Evolutionary conservation across 1,140 invertebrate species (phyloP), one percentile per base, ranked within the genome.

Genomic region (Colletes gigas): DNA sequence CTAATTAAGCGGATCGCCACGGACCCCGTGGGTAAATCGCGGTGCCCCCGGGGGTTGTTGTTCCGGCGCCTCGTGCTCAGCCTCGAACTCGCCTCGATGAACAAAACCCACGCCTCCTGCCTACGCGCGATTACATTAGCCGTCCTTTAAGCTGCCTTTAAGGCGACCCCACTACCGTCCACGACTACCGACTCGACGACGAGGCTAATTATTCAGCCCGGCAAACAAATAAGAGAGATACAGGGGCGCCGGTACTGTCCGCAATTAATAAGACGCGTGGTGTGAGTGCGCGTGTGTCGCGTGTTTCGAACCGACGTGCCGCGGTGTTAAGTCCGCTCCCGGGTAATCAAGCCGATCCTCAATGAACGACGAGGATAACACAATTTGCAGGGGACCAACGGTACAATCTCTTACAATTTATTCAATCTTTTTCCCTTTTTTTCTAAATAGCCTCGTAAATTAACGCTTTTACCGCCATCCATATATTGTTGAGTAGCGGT

Each of bases 1-100:
- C 76, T 91, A 90, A 91, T 91, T 91, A 91, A 88, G 69, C 85
- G 74, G 79, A 82, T 82, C 89, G 74, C 83, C 83, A 89, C 66
- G 81, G 83, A 62, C 66, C 74, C 83, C 67, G 77, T 65, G 57
- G 67, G 83, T 83, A 77, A 88, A 87, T 86, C 80, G 82, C 70
- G 44, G 17, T 62, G 74, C 83, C 88, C 78, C 73, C 76, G 76
- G 88, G 89, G 87, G n/a, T n/a, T n/a, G n/a, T 86, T 89, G 87
- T 79, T 72, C 70, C 74, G 83, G 78, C 84, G 76, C 79, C 66
- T 60, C 83, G n/a, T 15, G 59, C 60, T 71, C 82, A 30, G 80
- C 81, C 81, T 81, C 76, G 79, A 41, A 50, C 47, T 72, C 69
- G 21, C 39, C 14, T 47, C 70, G 47, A n/a, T n/a, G 59, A 19